Evolutionary conservation across 2,113 vertebrate species (phyloP), one percentile per base, ranked within the genome.

Genomic region (Lipophrys pholis): DNA sequence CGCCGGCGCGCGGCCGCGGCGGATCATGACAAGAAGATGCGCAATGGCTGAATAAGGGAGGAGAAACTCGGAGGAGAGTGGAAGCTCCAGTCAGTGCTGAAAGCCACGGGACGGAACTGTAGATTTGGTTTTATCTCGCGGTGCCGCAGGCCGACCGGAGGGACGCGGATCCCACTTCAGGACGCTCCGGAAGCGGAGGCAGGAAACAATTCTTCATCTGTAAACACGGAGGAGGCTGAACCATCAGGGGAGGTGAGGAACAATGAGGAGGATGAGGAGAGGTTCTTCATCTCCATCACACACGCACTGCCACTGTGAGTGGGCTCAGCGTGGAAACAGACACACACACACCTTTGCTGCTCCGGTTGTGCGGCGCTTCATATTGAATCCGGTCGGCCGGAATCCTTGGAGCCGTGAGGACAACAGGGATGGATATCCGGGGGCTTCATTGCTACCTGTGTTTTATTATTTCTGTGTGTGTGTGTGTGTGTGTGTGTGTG

Each of bases 91-190:
- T 42, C 10, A 2, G 41, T 10, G 41, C 43, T 12, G 14, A 45
- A 45, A 30, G 21, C 21, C 21, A 4, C 21, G 21, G 21, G 21
- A 30, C 21, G 21, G 21, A 30, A 30, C 21, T 30, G 21, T 2
- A 30, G 21, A 30, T 30, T 30, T 4, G 21, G 21, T 2, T 30
- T 30, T 4, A 30, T 30, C 21, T 4, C 21, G 21, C 21, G n/a
- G 46, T 15, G 71, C 17, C 69, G 83, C 76, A 90, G 88, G 86
- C 86, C 84, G 80, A 69, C 10, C 21, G 77, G 68, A 48, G 8
- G 51, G 78, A 81, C 58, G 72, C 78, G 73, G 71, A 67, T 79
- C 68, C 80, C 74, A 14, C 51, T 46, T 42, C 70, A 86, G 78
- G 81, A 85, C 78, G 80, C 80, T 88, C 74, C 77, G 5, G 42